These are phyloP conservation scores for Leucania comma DNA, from an alignment of 2,888 invertebrate genomes.

Conservation along the genomic window DNA sequence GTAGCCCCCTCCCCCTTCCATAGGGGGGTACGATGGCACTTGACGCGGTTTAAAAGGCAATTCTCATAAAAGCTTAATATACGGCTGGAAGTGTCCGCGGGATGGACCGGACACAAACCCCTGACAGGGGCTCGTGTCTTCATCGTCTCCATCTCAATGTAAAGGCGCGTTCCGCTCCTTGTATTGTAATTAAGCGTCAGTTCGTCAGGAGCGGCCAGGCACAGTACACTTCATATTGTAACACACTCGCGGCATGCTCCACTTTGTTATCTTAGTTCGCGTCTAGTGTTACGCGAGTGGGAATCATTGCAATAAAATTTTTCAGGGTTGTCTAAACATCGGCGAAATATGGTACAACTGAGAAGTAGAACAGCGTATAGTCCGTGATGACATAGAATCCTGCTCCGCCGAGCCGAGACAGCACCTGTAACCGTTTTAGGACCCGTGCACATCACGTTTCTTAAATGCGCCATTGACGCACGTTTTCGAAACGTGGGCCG, in stretches of 20 bases:
- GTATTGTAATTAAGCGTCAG: slow-evolving; percentile 30
- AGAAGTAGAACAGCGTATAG: neutral
- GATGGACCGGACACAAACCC: slow-evolving; percentile 44
- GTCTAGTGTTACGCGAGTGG: neutral
- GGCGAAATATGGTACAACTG: neutral
- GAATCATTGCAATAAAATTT: neutral
- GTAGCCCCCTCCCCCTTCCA: neutral
- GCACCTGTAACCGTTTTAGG: no score
- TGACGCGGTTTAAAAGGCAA: slow-evolving; percentile 65
- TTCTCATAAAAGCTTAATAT: slow-evolving; percentile 71
- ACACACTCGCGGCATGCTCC: slow-evolving; percentile 16
- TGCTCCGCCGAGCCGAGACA: no score
- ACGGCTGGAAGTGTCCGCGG: slow-evolving; percentile 56
- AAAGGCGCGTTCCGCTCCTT: slow-evolving; percentile 19
- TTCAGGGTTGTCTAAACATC: no score
- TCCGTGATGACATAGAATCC: neutral
- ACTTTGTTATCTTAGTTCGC: slow-evolving; percentile 21
- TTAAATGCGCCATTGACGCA: no score
- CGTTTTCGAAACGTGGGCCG: no score
- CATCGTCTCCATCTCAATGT: slow-evolving; percentile 27
- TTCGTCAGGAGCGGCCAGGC: slow-evolving; percentile 9
- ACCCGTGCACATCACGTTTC: no score
- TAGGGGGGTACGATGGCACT: slow-evolving; percentile 32
- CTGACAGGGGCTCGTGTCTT: slow-evolving; percentile 27
- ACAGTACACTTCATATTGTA: slow-evolving; percentile 10